Evolutionary conservation across 2,797 vertebrate species (phyloP).

Genomic region (Poeciliopsis paucimaculata): DNA sequence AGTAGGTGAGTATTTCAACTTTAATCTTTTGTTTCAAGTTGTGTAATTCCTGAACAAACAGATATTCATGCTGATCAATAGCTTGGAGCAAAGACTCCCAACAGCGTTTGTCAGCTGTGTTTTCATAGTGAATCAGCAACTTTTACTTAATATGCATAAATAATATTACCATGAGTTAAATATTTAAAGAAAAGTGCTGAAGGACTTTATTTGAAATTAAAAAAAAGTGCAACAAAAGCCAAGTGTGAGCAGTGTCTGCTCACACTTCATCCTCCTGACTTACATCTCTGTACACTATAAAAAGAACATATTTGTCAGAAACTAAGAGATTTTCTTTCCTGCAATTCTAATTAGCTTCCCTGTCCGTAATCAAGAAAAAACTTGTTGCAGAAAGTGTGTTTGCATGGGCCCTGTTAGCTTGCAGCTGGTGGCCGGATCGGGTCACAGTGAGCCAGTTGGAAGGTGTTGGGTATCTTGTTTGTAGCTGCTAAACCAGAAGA

Average conservation of each 20-base stretch:
- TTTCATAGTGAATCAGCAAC: not conserved
- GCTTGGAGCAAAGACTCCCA: not conserved
- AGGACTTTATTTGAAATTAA: not conserved
- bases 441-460: constrained; percentile 2
- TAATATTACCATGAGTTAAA: not conserved
- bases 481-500: not conserved
- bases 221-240: not conserved
- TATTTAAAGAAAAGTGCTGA: not conserved
- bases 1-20: not conserved
- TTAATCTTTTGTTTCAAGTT: not conserved
- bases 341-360: not conserved
- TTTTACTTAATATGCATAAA: not conserved
- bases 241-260: too few relatives aligned
- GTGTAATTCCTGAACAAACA: not conserved
- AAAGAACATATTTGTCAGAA: not conserved
- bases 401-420: constrained; percentile 9
- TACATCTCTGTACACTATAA: not conserved
- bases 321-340: not conserved
- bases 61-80: not conserved
- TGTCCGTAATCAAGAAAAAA: not conserved
- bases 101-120: not conserved
- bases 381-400: not conserved
- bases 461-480: constrained; percentile 7
- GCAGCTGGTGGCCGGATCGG: not conserved
- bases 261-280: not conserved